Conservation (phyloP, 2,113 vertebrate genomes). For the Emydura subglobosa region DNA sequence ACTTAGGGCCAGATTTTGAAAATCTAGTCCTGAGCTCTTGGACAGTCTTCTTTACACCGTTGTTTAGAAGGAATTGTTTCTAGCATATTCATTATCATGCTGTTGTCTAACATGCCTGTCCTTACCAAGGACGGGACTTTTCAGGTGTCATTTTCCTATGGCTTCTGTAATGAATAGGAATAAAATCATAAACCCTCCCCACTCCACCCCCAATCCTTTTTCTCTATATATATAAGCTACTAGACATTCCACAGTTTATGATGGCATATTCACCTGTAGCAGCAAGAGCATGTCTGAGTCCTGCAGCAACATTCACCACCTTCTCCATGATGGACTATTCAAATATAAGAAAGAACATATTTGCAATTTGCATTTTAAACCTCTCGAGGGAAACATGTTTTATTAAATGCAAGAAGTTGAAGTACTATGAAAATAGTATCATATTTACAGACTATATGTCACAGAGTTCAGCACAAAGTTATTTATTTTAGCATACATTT, state of each 20-base stretch:
- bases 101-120: not conserved
- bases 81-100: not conserved
- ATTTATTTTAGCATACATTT: not conserved
- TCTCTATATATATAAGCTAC: not conserved
- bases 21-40: not conserved
- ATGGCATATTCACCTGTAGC: constrained; percentile 82
- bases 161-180: not conserved
- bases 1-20: not conserved
- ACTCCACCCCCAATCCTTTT: no score
- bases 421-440: fast-evolving
- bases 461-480: not conserved
- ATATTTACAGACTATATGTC: not conserved
- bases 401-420: not conserved
- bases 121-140: not conserved
- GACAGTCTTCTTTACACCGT: not conserved
- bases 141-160: not conserved
- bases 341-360: constrained; percentile 9
- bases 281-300: constrained; percentile 91
- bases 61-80: not conserved
- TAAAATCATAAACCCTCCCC: not conserved
- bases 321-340: constrained; percentile 83
- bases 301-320: constrained; percentile 86
- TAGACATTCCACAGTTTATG: not conserved
- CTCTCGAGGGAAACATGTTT: not conserved
- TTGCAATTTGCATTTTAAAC: not conserved